These are phyloP conservation scores for Vanessa cardui DNA, from an alignment of 2,888 invertebrate species.

Conservation along the genomic window DNA sequence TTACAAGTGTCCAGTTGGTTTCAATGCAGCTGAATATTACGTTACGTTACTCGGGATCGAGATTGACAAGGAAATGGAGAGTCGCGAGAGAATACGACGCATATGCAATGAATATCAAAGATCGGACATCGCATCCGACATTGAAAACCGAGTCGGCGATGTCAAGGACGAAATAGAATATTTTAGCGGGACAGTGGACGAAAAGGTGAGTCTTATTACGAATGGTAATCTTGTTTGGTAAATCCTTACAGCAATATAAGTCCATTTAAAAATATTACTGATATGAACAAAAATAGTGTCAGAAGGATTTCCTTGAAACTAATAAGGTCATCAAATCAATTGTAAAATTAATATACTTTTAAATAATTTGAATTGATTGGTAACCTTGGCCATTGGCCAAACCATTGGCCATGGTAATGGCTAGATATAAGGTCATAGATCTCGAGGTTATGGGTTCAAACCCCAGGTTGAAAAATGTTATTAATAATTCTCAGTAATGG, in stretches of 20 bases:
- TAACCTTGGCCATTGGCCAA: no score
- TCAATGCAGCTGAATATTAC: constrained; percentile 94
- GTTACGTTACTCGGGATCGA: constrained; percentile 83
- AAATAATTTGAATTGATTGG: no score
- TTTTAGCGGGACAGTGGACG: constrained; percentile 64
- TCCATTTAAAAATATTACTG: no score
- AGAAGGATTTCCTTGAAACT: no score
- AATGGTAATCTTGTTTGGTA: neutral
- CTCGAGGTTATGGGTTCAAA: no score
- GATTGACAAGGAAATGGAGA: constrained; percentile 68
- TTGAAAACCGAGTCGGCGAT: constrained; percentile 65
- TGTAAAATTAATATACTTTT: no score
- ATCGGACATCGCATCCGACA: constrained; percentile 69
- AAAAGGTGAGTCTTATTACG: constrained; percentile 54
- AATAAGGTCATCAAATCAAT: no score
- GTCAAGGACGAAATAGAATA: constrained; percentile 73
- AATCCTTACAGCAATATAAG: neutral
- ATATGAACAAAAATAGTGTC: no score
- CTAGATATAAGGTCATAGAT: no score
- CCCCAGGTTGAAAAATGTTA: no score
- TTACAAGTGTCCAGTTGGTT: constrained; percentile 87
- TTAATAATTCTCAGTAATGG: no score
- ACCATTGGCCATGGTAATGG: no score
- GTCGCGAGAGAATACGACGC: constrained; percentile 69
- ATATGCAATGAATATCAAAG: constrained; percentile 83